phyloP scores from a whole-genome alignment of 2,888 invertebrate genomes.

The Fragum fragum region DNA sequence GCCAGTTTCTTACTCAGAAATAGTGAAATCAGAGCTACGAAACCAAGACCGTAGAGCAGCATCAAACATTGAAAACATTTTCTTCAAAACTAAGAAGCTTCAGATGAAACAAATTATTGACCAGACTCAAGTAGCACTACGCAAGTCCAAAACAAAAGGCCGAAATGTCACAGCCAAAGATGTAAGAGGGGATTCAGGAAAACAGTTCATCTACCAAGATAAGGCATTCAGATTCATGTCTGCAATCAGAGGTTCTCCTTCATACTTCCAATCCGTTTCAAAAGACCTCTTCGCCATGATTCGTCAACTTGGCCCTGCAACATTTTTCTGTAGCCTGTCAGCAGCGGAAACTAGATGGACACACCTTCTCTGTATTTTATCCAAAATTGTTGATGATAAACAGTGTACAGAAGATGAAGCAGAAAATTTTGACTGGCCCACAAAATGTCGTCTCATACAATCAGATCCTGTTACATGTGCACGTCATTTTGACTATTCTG shows the following conservation, averaged over 20 bases:
- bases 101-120: conserved; percentile 46
- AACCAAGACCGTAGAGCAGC: conserved; percentile 28
- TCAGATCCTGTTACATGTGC: conserved; percentile 64
- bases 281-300: conserved; percentile 73
- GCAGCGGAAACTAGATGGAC: conserved; percentile 63
- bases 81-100: conserved; percentile 49
- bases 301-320: conserved; percentile 62
- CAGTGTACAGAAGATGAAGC: conserved; percentile 32
- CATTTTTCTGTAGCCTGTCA: conserved; percentile 54
- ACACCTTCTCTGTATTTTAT: conserved; percentile 33
- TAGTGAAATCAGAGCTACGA: conserved; percentile 30
- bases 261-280: conserved; percentile 52
- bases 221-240: conserved; percentile 39
- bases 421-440: conserved; percentile 1
- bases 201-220: conserved; percentile 32
- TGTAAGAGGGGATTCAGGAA: conserved; percentile 21
- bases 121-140: conserved; percentile 16
- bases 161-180: conserved; percentile 22
- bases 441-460: conserved; percentile 44
- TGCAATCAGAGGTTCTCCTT: conserved; percentile 41
- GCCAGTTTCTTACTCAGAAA: conserved; percentile 20
- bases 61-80: conserved; percentile 40
- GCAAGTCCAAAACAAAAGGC: neutral
- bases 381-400: conserved; percentile 9
- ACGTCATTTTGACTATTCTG: conserved; percentile 51